Evolutionary conservation across 64 coral and sea anemone species (phyloP).

Genomic region (Trachythela sp.): DNA sequence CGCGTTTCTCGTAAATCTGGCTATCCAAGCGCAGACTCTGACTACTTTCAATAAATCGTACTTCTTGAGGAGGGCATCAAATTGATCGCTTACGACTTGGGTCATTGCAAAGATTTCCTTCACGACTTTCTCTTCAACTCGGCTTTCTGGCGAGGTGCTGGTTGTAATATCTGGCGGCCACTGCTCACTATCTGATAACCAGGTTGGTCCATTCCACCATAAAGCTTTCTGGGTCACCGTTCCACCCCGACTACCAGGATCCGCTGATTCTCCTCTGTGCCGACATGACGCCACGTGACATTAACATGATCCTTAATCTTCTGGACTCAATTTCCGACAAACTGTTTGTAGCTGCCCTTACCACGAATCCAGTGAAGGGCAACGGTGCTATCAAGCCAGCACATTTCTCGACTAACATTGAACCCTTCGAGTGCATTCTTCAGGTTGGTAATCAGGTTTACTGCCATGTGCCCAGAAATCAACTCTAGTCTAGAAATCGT

Average conservation of each 20-base stretch:
- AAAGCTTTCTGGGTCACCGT: neutral
- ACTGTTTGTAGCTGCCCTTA: constrained; percentile 40
- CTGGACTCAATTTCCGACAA: constrained; percentile 37
- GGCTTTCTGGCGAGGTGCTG: constrained; percentile 8
- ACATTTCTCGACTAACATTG: neutral
- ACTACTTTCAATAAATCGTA: constrained; percentile 14
- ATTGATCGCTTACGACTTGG: neutral
- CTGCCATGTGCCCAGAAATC: constrained; percentile 31
- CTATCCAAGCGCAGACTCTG: neutral
- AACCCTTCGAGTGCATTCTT: constrained; percentile 35
- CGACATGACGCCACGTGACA: constrained; percentile 37
- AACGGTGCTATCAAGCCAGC: constrained; percentile 47
- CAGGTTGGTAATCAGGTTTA: constrained; percentile 39
- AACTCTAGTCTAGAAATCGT: constrained; percentile 39
- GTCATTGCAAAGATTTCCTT: neutral
- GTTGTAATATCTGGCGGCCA: constrained; percentile 37
- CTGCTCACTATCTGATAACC: constrained; percentile 19
- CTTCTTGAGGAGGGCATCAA: constrained; percentile 36
- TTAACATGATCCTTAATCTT: constrained; percentile 24
- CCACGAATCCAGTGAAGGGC: constrained; percentile 34
- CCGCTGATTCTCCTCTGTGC: constrained; percentile 38
- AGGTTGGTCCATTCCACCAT: constrained; percentile 50
- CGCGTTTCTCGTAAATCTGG: neutral
- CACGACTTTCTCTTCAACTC: constrained; percentile 19
- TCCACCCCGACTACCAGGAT: constrained; percentile 31